phyloP scores from a whole-genome alignment of 2,888 invertebrate genomes.

The Paralinhomoeus sp. region DNA sequence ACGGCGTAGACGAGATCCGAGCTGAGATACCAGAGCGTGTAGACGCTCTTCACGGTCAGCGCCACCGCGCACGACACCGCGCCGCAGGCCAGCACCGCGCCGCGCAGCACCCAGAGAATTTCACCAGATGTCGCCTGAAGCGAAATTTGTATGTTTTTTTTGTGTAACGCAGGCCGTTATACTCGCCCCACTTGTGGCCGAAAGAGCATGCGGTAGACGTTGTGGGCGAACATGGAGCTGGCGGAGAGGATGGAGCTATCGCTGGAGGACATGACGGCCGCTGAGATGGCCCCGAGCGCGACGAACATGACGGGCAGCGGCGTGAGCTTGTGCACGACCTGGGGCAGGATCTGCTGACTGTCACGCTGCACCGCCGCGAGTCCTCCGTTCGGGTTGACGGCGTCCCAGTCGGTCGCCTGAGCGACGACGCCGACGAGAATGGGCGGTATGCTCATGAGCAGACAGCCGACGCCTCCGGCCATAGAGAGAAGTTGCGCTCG shows the following conservation, averaged over 20 bases:
- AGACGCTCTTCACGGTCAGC: conserved; percentile 84
- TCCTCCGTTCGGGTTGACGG: too few relatives aligned
- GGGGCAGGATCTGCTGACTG: too few relatives aligned
- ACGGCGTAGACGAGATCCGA: conserved; percentile 96
- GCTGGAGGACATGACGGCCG: conserved; percentile 97
- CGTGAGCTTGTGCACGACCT: too few relatives aligned
- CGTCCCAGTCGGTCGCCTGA: too few relatives aligned
- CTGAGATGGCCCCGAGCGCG: conserved; percentile 93
- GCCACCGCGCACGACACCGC: conserved; percentile 80
- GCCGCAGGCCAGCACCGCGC: conserved; percentile 70
- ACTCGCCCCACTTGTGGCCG: conserved; percentile 51
- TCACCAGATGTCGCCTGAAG: conserved; percentile 81
- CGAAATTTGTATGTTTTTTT: too few relatives aligned
- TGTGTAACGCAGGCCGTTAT: too few relatives aligned
- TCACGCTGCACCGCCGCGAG: too few relatives aligned
- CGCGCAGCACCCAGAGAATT: conserved; percentile 65
- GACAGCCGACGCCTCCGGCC: conserved; percentile 75
- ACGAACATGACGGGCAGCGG: too few relatives aligned
- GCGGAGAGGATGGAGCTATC: conserved; percentile 94
- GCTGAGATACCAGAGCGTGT: conserved; percentile 83
- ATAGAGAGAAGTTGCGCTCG: conserved; percentile 69
- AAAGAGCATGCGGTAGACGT: conserved; percentile 89
- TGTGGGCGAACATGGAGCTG: conserved; percentile 94
- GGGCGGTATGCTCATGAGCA: conserved; percentile 83
- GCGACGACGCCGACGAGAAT: conserved; percentile 84